A percentile compares a stretch with the other conserved stretches of the same genome.
Conservation (phyloP, 2,113 vertebrate genomes). For the Otolemur garnettii region DNA sequence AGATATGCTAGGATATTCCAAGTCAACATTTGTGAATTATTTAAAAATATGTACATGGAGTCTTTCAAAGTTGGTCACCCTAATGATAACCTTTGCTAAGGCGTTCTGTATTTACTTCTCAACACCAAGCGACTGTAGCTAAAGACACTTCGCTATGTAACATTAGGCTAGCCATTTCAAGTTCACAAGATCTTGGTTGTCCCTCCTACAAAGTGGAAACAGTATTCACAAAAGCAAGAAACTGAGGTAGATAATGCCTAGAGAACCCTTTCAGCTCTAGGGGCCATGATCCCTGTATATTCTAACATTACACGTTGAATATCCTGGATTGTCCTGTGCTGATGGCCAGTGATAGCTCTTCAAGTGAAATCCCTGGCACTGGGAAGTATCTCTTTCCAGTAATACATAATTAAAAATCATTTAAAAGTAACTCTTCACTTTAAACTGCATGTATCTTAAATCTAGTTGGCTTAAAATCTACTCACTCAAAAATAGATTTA, state of each 20-base stretch:
- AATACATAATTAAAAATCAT: slow-evolving; percentile 33
- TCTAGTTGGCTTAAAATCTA: slow-evolving; percentile 75
- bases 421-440: slow-evolving; percentile 49
- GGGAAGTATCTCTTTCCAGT: not conserved
- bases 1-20: slow-evolving; percentile 40
- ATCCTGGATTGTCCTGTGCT: slow-evolving; percentile 7
- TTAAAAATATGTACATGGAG: not conserved
- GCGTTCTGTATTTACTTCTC: not conserved
- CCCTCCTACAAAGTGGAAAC: not conserved
- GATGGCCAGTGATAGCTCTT: not conserved
- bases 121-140: not conserved
- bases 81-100: slow-evolving; percentile 40
- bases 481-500: slow-evolving; percentile 84
- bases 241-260: not conserved
- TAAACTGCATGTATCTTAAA: slow-evolving; percentile 79
- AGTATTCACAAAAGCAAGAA: slow-evolving; percentile 37
- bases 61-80: slow-evolving; percentile 39
- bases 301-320: not conserved
- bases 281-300: not conserved
- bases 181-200: not conserved
- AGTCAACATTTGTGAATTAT: slow-evolving; percentile 42
- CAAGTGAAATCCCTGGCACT: not conserved
- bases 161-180: not conserved
- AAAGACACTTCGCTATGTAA: slow-evolving; percentile 10
- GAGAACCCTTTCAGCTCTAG: not conserved